These are phyloP conservation scores for Cheilosia variabilis DNA, from an alignment of 2,888 invertebrate species.

Conservation along the genomic window DNA sequence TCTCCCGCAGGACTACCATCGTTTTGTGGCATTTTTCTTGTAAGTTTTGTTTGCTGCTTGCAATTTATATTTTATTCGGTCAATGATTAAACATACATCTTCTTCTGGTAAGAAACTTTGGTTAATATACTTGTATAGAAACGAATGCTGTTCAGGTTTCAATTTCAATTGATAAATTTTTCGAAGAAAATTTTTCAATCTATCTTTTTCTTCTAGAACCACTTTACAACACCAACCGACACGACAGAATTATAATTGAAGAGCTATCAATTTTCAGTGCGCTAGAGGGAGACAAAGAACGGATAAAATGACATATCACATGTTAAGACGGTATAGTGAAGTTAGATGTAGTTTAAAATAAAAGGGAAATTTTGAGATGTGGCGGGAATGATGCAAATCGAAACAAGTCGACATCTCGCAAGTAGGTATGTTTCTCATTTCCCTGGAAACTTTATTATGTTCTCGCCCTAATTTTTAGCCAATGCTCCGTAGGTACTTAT, in stretches of 20 bases:
- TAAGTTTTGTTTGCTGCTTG: constrained; percentile 10
- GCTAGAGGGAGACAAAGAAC: constrained; percentile 36
- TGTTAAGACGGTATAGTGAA: constrained; percentile 51
- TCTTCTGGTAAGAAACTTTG: constrained; percentile 26
- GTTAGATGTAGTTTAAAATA: constrained; percentile 45
- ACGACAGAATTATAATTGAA: constrained; percentile 43
- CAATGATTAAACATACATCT: constrained; percentile 40
- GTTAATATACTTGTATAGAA: constrained; percentile 3
- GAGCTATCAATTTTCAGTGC: constrained; percentile 4
- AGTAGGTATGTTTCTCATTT: no score
- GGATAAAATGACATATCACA: constrained; percentile 68
- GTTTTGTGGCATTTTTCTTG: constrained; percentile 54
- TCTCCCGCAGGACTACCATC: constrained; percentile 35
- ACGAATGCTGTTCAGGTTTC: constrained; percentile 14
- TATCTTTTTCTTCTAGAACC: constrained; percentile 46
- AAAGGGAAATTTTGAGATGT: constrained; percentile 38
- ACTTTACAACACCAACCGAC: constrained; percentile 56
- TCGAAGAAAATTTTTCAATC: constrained; percentile 27
- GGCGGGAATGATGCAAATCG: not conserved
- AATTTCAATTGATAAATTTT: constrained; percentile 27
- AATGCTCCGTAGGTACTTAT: no score
- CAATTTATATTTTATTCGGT: constrained; percentile 29
- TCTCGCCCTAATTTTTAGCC: no score
- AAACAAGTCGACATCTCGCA: no score
- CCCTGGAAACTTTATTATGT: no score